Conservation (phyloP, 1,140 invertebrate genomes). For the Saccostrea cuccullata region DNA sequence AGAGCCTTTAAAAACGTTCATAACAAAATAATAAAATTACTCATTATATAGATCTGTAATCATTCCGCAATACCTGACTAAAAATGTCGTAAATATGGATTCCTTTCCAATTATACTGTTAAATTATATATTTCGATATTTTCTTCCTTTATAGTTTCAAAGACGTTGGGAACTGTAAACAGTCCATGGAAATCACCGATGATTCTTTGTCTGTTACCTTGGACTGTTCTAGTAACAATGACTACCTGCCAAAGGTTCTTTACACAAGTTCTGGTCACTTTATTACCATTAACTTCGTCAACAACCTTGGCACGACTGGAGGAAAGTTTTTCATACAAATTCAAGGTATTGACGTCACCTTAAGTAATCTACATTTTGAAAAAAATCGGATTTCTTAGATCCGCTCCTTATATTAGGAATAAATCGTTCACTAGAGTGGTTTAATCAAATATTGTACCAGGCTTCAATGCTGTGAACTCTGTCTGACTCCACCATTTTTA, state of each 20-base stretch:
- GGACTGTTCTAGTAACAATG: constrained; percentile 44
- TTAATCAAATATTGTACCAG: background rate
- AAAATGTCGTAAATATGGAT: too few relatives aligned
- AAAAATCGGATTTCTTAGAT: too few relatives aligned
- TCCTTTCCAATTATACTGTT: too few relatives aligned
- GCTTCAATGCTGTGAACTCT: background rate
- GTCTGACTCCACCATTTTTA: background rate
- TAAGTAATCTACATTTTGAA: too few relatives aligned
- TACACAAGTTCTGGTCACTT: constrained; percentile 41
- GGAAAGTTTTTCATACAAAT: constrained; percentile 46
- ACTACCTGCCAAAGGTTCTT: constrained; percentile 38
- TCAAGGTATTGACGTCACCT: constrained; percentile 33
- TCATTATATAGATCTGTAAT: too few relatives aligned
- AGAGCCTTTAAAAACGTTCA: too few relatives aligned
- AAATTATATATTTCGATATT: background rate
- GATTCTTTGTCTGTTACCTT: background rate
- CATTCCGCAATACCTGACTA: too few relatives aligned
- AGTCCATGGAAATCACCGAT: constrained; percentile 36
- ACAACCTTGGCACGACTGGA: background rate
- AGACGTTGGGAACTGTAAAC: constrained; percentile 24
- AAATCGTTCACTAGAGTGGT: background rate
- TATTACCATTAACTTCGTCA: constrained; percentile 1
- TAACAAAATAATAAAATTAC: too few relatives aligned
- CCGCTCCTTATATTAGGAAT: too few relatives aligned
- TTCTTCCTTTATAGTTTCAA: background rate